Conservation (phyloP, 1,140 invertebrate species). For the Battus philenor region DNA sequence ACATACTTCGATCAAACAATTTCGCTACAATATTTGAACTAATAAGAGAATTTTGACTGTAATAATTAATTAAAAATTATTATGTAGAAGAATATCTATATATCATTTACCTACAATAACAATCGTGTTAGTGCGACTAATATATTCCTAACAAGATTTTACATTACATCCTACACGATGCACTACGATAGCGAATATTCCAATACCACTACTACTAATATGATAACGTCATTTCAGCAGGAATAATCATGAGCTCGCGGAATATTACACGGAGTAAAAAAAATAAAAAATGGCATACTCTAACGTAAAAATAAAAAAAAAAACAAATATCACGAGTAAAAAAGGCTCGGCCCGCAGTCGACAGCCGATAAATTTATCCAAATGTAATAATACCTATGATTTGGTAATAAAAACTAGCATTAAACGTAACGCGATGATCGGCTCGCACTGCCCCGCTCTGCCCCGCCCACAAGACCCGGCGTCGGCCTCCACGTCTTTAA, state of each 20-base stretch:
- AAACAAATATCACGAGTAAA: slow-evolving; percentile 23
- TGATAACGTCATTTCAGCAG: slow-evolving; percentile 3
- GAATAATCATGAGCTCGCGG: slow-evolving; percentile 14
- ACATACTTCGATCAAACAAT: slow-evolving; percentile 39
- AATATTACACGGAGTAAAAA: slow-evolving; percentile 17
- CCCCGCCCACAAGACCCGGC: slow-evolving; percentile 11
- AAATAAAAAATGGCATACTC: slow-evolving; percentile 18
- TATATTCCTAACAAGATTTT: slow-evolving; percentile 15
- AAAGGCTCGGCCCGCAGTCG: slow-evolving; percentile 16
- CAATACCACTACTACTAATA: slow-evolving; percentile 1
- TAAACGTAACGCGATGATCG: slow-evolving; percentile 18
- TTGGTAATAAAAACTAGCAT: slow-evolving; percentile 33
- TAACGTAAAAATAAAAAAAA: slow-evolving; percentile 19
- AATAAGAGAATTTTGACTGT: slow-evolving; percentile 44
- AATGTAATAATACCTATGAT: slow-evolving; percentile 25
- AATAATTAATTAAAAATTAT: slow-evolving; percentile 44
- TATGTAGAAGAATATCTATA: slow-evolving; percentile 54
- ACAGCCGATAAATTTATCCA: slow-evolving; percentile 18
- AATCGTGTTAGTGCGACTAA: slow-evolving; percentile 21
- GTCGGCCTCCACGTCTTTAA: slow-evolving; percentile 45
- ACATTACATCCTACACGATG: slow-evolving; percentile 9
- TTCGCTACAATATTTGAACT: slow-evolving; percentile 69
- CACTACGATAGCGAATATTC: slow-evolving; percentile 11
- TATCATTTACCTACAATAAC: slow-evolving; percentile 27
- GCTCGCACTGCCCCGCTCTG: no score